phyloP scores from a whole-genome alignment of 1,140 invertebrate species.

The Drosophila guanche region DNA sequence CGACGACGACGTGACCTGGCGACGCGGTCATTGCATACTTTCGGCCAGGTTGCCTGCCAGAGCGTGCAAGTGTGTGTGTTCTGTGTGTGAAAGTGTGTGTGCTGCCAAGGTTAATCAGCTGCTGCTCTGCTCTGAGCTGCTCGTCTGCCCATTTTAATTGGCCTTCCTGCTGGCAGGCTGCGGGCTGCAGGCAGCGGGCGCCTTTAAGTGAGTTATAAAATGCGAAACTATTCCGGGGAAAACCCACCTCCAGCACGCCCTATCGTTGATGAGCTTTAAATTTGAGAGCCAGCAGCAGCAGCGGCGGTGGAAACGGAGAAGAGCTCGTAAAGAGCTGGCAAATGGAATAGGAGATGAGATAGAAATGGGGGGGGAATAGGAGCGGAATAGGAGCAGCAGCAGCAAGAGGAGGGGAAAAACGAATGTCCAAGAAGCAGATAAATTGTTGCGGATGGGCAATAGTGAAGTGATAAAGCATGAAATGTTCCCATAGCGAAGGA shows the following conservation, averaged over 20 bases:
- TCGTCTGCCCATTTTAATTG: constrained; percentile 75
- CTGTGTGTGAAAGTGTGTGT: not conserved
- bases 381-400: not conserved
- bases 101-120: constrained; percentile 74
- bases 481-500: constrained; percentile 23
- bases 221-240: constrained; percentile 68
- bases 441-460: too few relatives aligned
- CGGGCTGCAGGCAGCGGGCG: constrained; percentile 16
- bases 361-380: not conserved
- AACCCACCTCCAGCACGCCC: not conserved
- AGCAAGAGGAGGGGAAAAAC: not conserved
- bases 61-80: constrained; percentile 20
- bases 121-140: constrained; percentile 52
- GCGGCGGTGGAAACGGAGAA: not conserved
- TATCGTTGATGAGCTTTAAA: constrained; percentile 70
- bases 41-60: constrained; percentile 29
- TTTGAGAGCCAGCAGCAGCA: constrained; percentile 48
- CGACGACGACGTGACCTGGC: constrained; percentile 63
- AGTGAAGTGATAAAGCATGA: constrained; percentile 29
- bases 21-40: constrained; percentile 67
- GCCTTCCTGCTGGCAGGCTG: constrained; percentile 51
- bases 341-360: constrained; percentile 72
- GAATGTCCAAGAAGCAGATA: too few relatives aligned
- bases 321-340: constrained; percentile 61
- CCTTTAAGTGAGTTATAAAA: constrained; percentile 79